Conservation (phyloP, 2,888 invertebrate species). For the Byasa hedistus region DNA sequence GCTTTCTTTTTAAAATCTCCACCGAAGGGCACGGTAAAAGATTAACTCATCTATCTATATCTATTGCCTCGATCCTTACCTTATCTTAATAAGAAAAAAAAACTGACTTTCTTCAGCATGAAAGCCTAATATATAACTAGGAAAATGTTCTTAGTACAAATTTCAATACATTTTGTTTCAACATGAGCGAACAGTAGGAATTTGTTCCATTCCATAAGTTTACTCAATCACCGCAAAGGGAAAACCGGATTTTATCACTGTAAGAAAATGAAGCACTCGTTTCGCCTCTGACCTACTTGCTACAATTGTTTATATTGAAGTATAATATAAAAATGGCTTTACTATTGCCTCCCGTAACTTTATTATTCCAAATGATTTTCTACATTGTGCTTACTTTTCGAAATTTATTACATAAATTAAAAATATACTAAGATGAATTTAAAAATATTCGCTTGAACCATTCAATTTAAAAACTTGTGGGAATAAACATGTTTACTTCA, state of each 20-base stretch:
- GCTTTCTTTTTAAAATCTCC: too few species aligned
- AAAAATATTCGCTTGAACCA: too few species aligned
- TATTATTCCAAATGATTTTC: neutral
- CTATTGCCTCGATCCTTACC: neutral
- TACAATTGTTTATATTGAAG: neutral
- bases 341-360: neutral
- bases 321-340: neutral
- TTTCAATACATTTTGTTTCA: conserved; percentile 25
- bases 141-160: conserved; percentile 13
- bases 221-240: conserved; percentile 60
- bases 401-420: too few species aligned
- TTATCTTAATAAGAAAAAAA: neutral
- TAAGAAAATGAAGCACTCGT: conserved; percentile 58
- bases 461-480: too few species aligned
- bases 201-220: conserved; percentile 56
- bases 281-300: conserved; percentile 69
- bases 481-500: too few species aligned
- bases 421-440: too few species aligned
- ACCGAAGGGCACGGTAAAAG: too few species aligned
- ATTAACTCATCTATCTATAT: neutral
- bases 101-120: neutral
- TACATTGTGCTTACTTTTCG: too few species aligned
- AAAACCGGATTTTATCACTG: conserved; percentile 47
- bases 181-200: conserved; percentile 22
- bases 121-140: neutral